Evolutionary conservation across 1,140 invertebrate genomes (phyloP).

Genomic region (roundworm (Caenorhabditis elegans)): DNA sequence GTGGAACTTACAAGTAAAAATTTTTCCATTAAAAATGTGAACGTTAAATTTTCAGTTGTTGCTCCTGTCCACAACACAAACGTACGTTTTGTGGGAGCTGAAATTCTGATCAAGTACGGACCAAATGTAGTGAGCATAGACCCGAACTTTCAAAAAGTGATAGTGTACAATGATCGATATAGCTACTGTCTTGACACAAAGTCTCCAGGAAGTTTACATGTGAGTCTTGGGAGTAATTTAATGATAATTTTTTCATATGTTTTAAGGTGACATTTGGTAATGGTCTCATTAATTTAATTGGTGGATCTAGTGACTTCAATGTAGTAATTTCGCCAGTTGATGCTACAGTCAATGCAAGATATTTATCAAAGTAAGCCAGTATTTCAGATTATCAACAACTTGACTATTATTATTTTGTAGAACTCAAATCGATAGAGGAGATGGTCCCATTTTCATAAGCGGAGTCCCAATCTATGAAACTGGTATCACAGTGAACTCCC

Average conservation of each 20-base stretch:
- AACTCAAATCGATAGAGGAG: background rate
- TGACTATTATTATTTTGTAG: background rate
- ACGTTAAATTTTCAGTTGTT: background rate
- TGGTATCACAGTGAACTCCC: background rate
- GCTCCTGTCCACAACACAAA: background rate
- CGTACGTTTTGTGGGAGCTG: background rate
- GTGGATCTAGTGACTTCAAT: background rate
- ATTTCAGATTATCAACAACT: too few species aligned
- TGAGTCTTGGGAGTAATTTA: background rate
- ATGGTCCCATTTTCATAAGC: background rate
- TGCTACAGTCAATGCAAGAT: background rate
- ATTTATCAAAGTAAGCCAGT: background rate
- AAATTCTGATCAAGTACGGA: background rate
- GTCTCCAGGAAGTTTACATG: background rate
- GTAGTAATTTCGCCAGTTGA: background rate
- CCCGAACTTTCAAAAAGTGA: background rate
- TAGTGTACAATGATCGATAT: background rate
- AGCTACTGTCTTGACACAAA: background rate
- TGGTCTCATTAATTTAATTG: background rate
- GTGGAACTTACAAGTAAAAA: background rate
- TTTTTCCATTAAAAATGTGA: background rate
- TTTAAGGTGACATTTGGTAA: background rate
- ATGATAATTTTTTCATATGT: too few species aligned
- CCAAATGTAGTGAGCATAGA: background rate
- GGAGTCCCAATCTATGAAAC: slow-evolving; percentile 6